Evolutionary conservation across 2,888 invertebrate genomes (phyloP).

Genomic region (Eucera pruinosa): DNA sequence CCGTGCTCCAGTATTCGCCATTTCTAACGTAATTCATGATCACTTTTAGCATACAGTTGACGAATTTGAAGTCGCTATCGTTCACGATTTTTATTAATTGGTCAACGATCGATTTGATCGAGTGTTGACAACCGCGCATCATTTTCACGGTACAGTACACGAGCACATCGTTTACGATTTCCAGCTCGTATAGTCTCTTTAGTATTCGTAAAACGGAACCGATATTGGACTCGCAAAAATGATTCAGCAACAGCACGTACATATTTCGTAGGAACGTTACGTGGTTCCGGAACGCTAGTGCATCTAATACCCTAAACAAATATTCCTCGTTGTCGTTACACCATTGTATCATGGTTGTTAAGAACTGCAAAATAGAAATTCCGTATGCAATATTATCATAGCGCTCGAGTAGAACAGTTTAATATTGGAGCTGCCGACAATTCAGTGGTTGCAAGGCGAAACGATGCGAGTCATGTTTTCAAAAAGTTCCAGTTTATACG

Average conservation of each 20-base stretch:
- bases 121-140: not conserved
- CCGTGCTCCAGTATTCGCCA: slow-evolving; percentile 65
- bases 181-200: slow-evolving; percentile 9
- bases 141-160: not conserved
- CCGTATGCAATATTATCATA: not conserved
- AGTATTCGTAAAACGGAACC: slow-evolving; percentile 3
- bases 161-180: not conserved
- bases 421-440: too few relatives aligned
- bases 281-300: not conserved
- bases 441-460: too few relatives aligned
- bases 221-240: accelerated
- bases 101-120: slow-evolving; percentile 7
- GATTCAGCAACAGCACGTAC: accelerated
- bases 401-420: too few relatives aligned
- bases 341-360: not conserved
- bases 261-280: too few relatives aligned
- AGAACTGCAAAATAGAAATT: slow-evolving; percentile 16
- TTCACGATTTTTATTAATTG: slow-evolving; percentile 7
- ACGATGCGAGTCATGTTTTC: too few relatives aligned
- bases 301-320: not conserved
- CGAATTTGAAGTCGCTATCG: not conserved
- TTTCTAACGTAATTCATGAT: not conserved
- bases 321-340: not conserved
- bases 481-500: too few relatives aligned
- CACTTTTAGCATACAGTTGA: not conserved